A percentile compares a stretch with the other conserved stretches of the same genome.
phyloP scores from a whole-genome alignment of 1,140 invertebrate species.

The Nylanderia fulva region DNA sequence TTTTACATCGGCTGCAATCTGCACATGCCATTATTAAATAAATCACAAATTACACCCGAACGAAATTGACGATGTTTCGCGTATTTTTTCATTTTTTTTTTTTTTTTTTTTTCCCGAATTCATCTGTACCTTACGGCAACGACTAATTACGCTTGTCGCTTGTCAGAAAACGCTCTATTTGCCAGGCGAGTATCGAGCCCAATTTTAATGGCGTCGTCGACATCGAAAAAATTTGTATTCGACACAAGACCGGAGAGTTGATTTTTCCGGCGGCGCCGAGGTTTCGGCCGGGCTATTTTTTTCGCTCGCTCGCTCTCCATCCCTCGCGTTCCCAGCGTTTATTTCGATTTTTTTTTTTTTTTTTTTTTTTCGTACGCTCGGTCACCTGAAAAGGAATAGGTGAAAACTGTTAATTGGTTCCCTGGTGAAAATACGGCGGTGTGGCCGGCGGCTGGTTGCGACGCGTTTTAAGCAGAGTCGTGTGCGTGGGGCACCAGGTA shows the following conservation, averaged over 20 bases:
- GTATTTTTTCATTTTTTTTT: no score
- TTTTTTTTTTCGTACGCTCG: conserved; percentile 56
- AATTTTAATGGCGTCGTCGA: conserved; percentile 56
- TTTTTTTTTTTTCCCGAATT: not conserved
- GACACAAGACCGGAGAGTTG: conserved; percentile 64
- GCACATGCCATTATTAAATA: not conserved
- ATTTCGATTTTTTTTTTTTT: conserved; percentile 61
- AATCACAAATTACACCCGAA: not conserved
- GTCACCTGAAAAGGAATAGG: conserved; percentile 77
- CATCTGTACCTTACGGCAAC: conserved; percentile 19
- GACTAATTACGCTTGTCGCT: conserved; percentile 37
- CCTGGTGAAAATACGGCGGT: conserved; percentile 76
- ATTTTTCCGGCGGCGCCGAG: conserved; percentile 62
- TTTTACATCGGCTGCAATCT: not conserved
- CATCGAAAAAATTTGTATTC: conserved; percentile 43
- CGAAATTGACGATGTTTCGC: conserved; percentile 7
- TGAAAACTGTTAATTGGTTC: conserved; percentile 82
- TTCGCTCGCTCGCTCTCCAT: conserved; percentile 43
- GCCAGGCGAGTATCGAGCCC: conserved; percentile 35
- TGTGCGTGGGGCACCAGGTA: conserved; percentile 45
- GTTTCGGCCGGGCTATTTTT: conserved; percentile 51
- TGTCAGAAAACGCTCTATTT: conserved; percentile 39
- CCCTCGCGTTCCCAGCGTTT: conserved; percentile 29
- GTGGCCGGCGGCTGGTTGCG: conserved; percentile 65
- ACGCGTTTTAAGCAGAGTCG: conserved; percentile 70